Base-by-base conservation (phyloP, 1,140 invertebrate species). In the Metopolophium dirhodum region DNA sequence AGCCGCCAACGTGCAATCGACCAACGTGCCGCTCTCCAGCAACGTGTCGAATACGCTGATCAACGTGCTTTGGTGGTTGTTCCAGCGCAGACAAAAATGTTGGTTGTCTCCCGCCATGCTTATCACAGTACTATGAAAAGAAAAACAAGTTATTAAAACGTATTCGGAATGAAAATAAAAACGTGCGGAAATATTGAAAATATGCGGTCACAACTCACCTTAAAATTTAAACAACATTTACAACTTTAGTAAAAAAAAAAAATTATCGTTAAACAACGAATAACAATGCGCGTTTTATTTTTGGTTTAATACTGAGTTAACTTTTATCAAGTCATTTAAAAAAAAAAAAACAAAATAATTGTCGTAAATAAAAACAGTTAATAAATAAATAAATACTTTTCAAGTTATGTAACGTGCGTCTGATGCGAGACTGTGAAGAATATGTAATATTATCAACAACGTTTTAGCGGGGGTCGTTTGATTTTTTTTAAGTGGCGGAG, bases 71-170 rank as follows among this genome's bases (percentile, higher is more conserved):
- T 96, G 96, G 94, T 96, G 96, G 94, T 96, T 96, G 94, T 96
- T 96, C 96, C 96, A 96, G 94, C 96, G 95, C 85, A 96, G 95
- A 95, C 96, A 96, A 94, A 96, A 96, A 94, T 96, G 95, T 95
- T 96, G 96, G 93, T 95, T 95, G 90, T 94, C 94, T 49, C 47
- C 51, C 93, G 93, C 89, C 93, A 93, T 94, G 35, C 7, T 91
- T 93, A 94, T 94, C 94, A 94, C 94, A 94, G 94, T 93, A 57
- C 94, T 94, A 22, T 37, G 23, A 57, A 90, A 90, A 54, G 4
- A 47, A 90, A 93, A 92, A 7, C 6, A 1, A 9, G 11, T 30
- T 35, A 57, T 9, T 83, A 35, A 90, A 49, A 49, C 4, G 26
- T 49, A 18, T 37, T 23, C 23, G 3, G 41, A 11, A 57, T 85